Percentiles rank a stretch among this genome's conserved stretches.
Evolutionary conservation across 2,113 vertebrate genomes (phyloP).

Genomic region (Oostethus manadensis): DNA sequence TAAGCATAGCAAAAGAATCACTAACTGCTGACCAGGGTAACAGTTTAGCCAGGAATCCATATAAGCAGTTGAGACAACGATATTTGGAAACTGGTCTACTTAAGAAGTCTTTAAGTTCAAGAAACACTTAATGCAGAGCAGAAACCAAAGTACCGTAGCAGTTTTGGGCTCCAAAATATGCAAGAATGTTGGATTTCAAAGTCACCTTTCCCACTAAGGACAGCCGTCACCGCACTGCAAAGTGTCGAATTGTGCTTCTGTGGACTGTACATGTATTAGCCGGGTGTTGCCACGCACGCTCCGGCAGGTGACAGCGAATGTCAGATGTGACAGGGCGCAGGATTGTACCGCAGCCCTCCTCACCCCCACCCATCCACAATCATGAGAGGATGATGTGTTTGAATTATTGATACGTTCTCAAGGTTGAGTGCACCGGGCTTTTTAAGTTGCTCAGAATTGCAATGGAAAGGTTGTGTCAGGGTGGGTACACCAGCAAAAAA

Average conservation of each 20-base stretch:
- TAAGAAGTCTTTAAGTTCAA: not conserved
- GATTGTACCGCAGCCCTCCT: conserved; percentile 58
- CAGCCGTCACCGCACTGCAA: conserved; percentile 40
- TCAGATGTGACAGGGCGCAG: conserved; percentile 64
- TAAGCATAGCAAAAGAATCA: too few relatives aligned
- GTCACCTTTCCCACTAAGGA: conserved; percentile 46
- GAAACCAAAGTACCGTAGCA: not conserved
- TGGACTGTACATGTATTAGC: conserved; percentile 53
- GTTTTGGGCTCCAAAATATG: not conserved
- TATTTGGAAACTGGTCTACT: not conserved
- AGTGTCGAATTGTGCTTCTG: conserved; percentile 42
- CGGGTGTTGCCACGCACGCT: conserved; percentile 35
- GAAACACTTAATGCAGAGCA: not conserved
- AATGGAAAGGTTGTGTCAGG: conserved; percentile 20
- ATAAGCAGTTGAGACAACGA: not conserved
- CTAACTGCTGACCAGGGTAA: not conserved
- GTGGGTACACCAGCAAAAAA: conserved; percentile 27
- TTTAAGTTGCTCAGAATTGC: conserved; percentile 45
- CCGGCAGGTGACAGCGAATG: conserved; percentile 55
- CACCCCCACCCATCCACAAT: conserved; percentile 41
- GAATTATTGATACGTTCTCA: conserved; percentile 72
- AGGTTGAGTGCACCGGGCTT: conserved; percentile 65
- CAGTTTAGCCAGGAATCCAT: not conserved
- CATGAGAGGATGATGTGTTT: conserved; percentile 68
- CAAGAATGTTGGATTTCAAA: conserved; percentile 23